Evolutionary conservation across 2,797 vertebrate species (phyloP), one percentile per base, ranked within the genome.

Genomic region (Rhinatrema bivittatum): DNA sequence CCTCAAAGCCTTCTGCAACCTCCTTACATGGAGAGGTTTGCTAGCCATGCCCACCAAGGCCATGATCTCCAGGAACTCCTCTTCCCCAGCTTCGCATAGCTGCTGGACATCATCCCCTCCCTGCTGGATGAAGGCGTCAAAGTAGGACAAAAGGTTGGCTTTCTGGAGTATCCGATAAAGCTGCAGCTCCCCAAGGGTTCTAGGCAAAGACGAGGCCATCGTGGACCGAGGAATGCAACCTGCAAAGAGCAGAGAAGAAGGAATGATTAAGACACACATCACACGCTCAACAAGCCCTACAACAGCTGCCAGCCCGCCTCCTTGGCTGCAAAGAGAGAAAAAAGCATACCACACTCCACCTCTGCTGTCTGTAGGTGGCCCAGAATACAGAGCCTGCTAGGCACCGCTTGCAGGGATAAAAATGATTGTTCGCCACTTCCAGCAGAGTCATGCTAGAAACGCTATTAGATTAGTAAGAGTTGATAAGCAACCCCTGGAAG

Each of bases 31-130:
- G 50, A 99, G 88, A 0, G 95, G 95, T 60, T 99, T 99, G 82
- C 94, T 97, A 33, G 95, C 95, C 95, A 99, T 99, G 60, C 95
- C 95, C 6, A 99, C 95, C 0, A 99, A 87, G 1, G 94, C 95
- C 95, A 98, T 99, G 70, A 99, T 99, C 73, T 99, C 95, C 62
- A 99, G 79, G 64, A 99, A 99, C 60, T 99, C 95, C 44, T 99
- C 95, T 77, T 99, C 95, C 0, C 93, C 94, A 0, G 95, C 95
- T 68, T 99, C 94, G 16, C 95, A 99, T 29, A 99, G 91, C 74
- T 99, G 95, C 84, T 96, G 94, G 50, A 99, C 95, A 3, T 98
- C 94, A 10, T 99, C 95, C 1, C 94, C 95, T 26, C 95, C 94
- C 84, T 99, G 95, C 52, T 98, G 94, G 70, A 98, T 97, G 76